Base-by-base conservation (phyloP, 2,797 vertebrate species). In the Tarsius wallacei region DNA sequence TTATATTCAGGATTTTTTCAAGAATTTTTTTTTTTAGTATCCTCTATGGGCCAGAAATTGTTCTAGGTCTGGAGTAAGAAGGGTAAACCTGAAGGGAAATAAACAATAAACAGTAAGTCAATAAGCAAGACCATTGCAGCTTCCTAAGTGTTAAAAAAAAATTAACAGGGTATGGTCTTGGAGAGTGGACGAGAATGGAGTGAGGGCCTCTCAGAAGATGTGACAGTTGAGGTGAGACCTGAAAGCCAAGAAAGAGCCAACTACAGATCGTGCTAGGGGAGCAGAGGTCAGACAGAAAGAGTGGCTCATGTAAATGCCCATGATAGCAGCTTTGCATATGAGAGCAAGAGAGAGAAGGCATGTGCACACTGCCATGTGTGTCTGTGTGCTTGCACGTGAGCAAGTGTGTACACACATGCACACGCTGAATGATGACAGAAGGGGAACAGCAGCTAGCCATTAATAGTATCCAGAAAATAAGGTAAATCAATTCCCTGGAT, bases 101-200 rank as follows among this genome's bases (percentile, higher is more conserved):
- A n/a, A 47, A 73, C 24, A 51, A 28, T 22, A 71, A 85, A 78
- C 14, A 76, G n/a, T 31, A n/a, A 87, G 5, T 63, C 24, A 74
- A 36, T 80, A 68, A 49, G 22, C 14, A 90, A 78, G 33, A 61
- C 66, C 42, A 49, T 0, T 14, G 49, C 7, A 73, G 22, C 22
- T 78, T 82, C 57, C 36, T 59, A 49, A 77, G 24, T 76, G 55
- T 9, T 68, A n/a, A 86, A 88, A 51, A 51, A 57, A 96, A 91
- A 80, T 57, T 16, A 91, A 81, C 26, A 42, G 76, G 19, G 15
- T 51, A 12, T 68, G 22, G 26, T 53, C 16, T 71, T 51, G 13
- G 22, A 85, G 49, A 74, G 7, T 61, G 55, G 19, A 36, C 66
- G 61, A 80, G 64, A 77, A 21, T 70, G 28, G 7, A 33, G 24